Evolutionary conservation across 1,140 invertebrate genomes (phyloP).

Genomic region (Gryon sp.): DNA sequence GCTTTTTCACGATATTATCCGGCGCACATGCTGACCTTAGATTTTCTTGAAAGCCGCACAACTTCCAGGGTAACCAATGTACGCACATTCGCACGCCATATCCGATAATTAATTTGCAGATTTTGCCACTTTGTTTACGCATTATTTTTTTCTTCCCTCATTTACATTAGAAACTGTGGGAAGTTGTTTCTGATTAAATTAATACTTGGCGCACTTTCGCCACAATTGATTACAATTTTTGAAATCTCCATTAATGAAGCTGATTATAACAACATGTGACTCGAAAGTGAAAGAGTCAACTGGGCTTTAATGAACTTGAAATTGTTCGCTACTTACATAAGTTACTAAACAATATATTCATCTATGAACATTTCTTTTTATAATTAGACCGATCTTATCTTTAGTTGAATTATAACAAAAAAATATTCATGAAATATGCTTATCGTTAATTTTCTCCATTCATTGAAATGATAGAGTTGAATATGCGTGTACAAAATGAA

Average conservation of each 20-base stretch:
- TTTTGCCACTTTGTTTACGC: constrained; percentile 32
- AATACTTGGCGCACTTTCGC: constrained; percentile 49
- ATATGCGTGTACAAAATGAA: not conserved
- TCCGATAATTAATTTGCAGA: constrained; percentile 47
- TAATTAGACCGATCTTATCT: no score
- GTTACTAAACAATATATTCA: no score
- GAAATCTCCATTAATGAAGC: no score
- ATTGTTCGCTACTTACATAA: no score
- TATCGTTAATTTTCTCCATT: no score
- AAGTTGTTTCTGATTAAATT: constrained; percentile 35
- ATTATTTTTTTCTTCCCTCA: constrained; percentile 24
- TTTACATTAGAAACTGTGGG: constrained; percentile 59
- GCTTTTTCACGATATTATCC: constrained; percentile 51
- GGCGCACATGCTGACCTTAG: constrained; percentile 51
- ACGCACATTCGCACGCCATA: constrained; percentile 47
- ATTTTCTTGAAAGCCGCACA: constrained; percentile 25
- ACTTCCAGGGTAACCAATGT: constrained; percentile 10
- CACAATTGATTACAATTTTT: constrained; percentile 36
- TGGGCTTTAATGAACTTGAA: no score
- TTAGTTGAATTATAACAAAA: no score
- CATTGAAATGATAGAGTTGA: no score
- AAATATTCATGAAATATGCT: no score
- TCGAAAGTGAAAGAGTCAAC: no score
- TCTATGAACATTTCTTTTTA: no score
- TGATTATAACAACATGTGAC: no score